Conservation (phyloP, 23 tunicate species). For the Diplosoma virens region DNA sequence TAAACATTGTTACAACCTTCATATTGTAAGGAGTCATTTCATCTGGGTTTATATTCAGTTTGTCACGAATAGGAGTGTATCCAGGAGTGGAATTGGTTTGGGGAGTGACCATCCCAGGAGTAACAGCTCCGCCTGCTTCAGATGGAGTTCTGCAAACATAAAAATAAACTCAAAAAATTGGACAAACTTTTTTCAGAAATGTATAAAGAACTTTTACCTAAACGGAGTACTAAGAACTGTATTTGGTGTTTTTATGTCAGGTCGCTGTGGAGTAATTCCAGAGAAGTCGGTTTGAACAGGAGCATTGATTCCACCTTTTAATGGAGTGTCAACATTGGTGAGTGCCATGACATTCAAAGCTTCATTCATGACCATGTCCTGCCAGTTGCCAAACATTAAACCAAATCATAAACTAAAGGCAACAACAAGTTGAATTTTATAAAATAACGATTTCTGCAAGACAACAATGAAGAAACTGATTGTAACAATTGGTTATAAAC, state of each 20-base stretch:
- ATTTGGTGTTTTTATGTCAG: slow-evolving; percentile 87
- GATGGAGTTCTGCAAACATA: slow-evolving; percentile 46
- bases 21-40: slow-evolving; percentile 79
- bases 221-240: slow-evolving; percentile 84
- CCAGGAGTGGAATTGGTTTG: slow-evolving; percentile 75
- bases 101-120: slow-evolving; percentile 85
- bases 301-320: slow-evolving; percentile 91
- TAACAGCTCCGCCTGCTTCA: slow-evolving; percentile 38
- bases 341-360: slow-evolving; percentile 91
- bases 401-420: no score
- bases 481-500: no score
- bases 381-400: not conserved
- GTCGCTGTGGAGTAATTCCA: slow-evolving; percentile 82
- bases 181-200: not conserved
- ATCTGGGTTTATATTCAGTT: slow-evolving; percentile 78
- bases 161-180: not conserved
- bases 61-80: slow-evolving; percentile 88
- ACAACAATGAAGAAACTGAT: no score
- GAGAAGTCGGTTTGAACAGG: slow-evolving; percentile 91
- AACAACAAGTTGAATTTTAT: no score
- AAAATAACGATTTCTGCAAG: no score
- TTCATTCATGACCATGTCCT: slow-evolving; percentile 86
- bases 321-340: slow-evolving; percentile 89
- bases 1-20: slow-evolving; percentile 18
- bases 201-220: slow-evolving; percentile 9